These are phyloP conservation scores for Dioctria rufipes DNA, from an alignment of 2,888 invertebrate genomes.

Conservation along the genomic window DNA sequence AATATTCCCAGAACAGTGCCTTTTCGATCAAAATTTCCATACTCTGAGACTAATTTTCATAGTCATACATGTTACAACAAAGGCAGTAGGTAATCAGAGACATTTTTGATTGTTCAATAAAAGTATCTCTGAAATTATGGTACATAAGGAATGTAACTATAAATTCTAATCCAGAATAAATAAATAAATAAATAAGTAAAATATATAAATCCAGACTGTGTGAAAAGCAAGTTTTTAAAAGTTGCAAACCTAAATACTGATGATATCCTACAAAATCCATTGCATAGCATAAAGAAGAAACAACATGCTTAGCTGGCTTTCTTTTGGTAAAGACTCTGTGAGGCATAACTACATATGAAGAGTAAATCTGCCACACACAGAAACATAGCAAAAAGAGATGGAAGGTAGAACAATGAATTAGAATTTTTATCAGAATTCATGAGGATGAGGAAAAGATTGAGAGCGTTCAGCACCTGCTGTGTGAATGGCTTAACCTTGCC, in stretches of 20 bases:
- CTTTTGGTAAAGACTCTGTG: constrained; percentile 87
- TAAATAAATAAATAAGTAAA: too few species aligned
- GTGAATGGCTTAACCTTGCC: too few species aligned
- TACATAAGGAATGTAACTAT: constrained; percentile 97
- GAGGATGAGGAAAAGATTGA: too few species aligned
- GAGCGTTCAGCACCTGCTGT: too few species aligned
- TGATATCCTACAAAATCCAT: constrained; percentile 78
- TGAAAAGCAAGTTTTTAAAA: constrained; percentile 75
- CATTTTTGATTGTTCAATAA: constrained; percentile 98
- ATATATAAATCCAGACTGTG: too few species aligned
- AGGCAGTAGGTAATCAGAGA: constrained; percentile 93
- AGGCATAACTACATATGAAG: constrained; percentile 77
- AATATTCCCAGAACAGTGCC: constrained; percentile 95
- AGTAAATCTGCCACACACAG: too few species aligned
- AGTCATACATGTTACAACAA: constrained; percentile 96
- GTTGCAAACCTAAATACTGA: constrained; percentile 78
- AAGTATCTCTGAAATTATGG: constrained; percentile 89
- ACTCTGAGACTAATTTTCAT: constrained; percentile 85
- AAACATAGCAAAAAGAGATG: too few species aligned
- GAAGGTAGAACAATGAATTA: too few species aligned
- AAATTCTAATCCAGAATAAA: constrained; percentile 97
- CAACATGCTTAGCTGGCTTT: constrained; percentile 78
- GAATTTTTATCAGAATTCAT: too few species aligned
- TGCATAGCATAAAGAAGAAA: constrained; percentile 77
- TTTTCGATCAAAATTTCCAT: constrained; percentile 86